Evolutionary conservation across 2,113 vertebrate genomes (phyloP), one percentile per base, ranked within the genome.

Genomic region (Pithys albifrons): DNA sequence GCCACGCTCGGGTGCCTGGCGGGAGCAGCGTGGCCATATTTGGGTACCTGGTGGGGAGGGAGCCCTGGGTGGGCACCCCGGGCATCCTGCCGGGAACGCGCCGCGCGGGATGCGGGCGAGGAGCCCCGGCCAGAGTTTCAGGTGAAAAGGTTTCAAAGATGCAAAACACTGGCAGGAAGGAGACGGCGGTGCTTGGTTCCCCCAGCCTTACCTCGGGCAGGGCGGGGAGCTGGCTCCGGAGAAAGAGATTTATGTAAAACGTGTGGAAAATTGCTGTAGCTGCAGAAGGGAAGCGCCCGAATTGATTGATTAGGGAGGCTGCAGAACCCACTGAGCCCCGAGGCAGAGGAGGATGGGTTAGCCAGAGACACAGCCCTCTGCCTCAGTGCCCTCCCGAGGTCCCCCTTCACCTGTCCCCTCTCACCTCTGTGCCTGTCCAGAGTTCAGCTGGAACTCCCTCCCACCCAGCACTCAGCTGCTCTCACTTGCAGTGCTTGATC

Each of bases 1-100:
- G 89, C 93, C 33, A 13, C 0, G 20, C 75, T n/a, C 41, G 41
- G 41, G 41, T 43, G 41, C 41, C 41, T 43, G 41, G 41, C 41
- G 41, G 79, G 6, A 66, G 73, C 18, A 0, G 16, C 1, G n/a
- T 43, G 93, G 83, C 96, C 96, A n/a, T 96, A 92, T 96, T 96
- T 92, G 95, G 96, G 91, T 92, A 94, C 85, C 62, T 79, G 10
- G 43, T 6, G 73, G 74, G 39, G 23, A 70, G 28, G n/a, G 15
- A 89, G 59, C 46, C 14, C 52, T 7, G 0, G 9, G 72, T 7
- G 0, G 9, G 72, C 31, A 31, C 3, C 71, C 41, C 41, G 41
- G 73, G 72, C 72, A 1, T 23, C 49, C 22, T 11, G 8, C 78
- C 22, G 8, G 27, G 33, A 19, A 4, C 11, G 6, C 7, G 4